Evolutionary conservation across 2,113 vertebrate genomes (phyloP), one percentile per base, ranked within the genome.

Genomic region (Bos javanicus): DNA sequence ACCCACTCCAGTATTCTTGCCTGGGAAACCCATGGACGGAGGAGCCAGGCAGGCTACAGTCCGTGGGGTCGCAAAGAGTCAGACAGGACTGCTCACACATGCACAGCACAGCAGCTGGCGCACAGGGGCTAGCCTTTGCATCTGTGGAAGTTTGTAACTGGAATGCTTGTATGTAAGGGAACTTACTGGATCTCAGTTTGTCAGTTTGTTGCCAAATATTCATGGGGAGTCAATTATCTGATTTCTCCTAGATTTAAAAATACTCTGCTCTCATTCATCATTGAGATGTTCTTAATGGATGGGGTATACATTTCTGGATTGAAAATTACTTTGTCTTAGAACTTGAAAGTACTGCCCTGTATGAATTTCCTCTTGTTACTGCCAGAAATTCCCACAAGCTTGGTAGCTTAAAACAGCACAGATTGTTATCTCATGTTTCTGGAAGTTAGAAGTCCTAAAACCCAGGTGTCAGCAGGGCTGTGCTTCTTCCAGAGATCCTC

Each of bases 251-350:
- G 52, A 36, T 81, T 90, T 90, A 74, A 82, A 96, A 82, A 86
- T 86, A 36, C 25, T 64, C 25, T 86, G 46, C 46, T 25, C 15
- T 87, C 71, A 52, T 96, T 92, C 23, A 59, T 90, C 23, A 36
- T 87, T 87, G 39, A 30, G 81, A 26, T 39, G 36, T 52, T 93
- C 60, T 94, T 96, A 33, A 67, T 90, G 88, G 78, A 80, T 92
- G 80, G 46, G 25, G 19, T 76, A 43, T 64, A 83, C 11, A 87
- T 84, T 96, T 97, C 43, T 94, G 59, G 64, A 30, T 60, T 92
- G 46, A 85, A 92, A 90, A 81, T 82, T 85, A 74, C 71, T 92
- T 81, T 92, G 50, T 21, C 50, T 96, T 52, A 85, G 57, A 94
- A 39, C 78, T 96, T 50, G 28, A 78, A 85, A 67, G 10, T 94